These are phyloP conservation scores for Argopecten irradians DNA, from an alignment of 1,140 invertebrate genomes.

Conservation along the genomic window DNA sequence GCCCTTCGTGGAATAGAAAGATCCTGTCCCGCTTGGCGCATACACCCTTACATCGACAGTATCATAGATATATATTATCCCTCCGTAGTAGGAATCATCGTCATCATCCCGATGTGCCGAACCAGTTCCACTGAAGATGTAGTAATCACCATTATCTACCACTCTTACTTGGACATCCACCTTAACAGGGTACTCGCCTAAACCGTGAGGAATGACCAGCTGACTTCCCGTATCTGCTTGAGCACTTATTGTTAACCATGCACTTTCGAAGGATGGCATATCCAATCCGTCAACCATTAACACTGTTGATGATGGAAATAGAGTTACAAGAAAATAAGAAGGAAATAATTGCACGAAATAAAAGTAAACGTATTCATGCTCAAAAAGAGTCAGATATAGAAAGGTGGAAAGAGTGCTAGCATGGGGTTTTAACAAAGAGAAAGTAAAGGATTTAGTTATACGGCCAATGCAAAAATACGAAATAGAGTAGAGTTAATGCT, in stretches of 20 bases:
- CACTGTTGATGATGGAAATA: not conserved
- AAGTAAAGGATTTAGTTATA: no score
- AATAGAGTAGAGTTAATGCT: no score
- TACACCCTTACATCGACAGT: constrained; percentile 25
- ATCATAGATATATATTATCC: constrained; percentile 40
- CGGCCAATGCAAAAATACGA: no score
- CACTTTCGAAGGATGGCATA: not conserved
- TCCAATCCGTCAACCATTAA: not conserved
- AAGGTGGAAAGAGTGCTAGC: no score
- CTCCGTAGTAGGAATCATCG: not conserved
- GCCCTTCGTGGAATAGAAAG: not conserved
- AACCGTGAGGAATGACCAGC: constrained; percentile 21
- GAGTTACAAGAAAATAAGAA: no score
- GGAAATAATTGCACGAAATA: no score
- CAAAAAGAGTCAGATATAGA: no score
- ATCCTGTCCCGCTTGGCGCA: not conserved
- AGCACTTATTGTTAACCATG: not conserved
- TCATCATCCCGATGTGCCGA: constrained; percentile 41
- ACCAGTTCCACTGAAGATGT: constrained; percentile 37
- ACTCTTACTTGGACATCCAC: constrained; percentile 40
- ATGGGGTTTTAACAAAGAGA: no score
- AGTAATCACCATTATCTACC: constrained; percentile 21
- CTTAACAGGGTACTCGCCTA: constrained; percentile 32
- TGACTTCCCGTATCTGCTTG: not conserved
- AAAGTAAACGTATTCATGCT: no score